phyloP scores from a whole-genome alignment of 2,888 invertebrate genomes.

The Ethmia dodecea region DNA sequence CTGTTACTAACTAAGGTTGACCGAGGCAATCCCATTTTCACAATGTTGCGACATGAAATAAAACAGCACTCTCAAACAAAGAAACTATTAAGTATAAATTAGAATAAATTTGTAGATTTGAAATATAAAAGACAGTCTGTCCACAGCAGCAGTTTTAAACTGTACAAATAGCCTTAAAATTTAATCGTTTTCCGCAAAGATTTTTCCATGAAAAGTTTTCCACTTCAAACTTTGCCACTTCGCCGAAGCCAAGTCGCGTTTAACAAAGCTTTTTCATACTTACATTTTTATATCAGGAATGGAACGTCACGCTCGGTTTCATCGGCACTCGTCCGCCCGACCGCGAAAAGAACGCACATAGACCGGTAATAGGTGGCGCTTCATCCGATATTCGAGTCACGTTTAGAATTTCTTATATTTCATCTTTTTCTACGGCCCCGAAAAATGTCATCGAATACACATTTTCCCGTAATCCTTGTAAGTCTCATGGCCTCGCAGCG shows the following conservation, averaged over 20 bases:
- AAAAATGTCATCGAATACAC: conserved; percentile 78
- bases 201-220: conserved; percentile 74
- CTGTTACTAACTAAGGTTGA: too few species aligned
- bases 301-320: conserved; percentile 73
- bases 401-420: conserved; percentile 76
- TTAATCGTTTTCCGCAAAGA: conserved; percentile 71
- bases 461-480: conserved; percentile 76
- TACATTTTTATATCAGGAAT: conserved; percentile 74
- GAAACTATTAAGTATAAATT: not conserved
- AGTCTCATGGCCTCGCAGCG: conserved; percentile 64
- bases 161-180: conserved; percentile 71
- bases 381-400: conserved; percentile 67
- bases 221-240: conserved; percentile 76
- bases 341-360: conserved; percentile 68
- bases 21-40: too few species aligned
- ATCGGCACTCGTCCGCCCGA: conserved; percentile 63
- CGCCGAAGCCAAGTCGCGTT: conserved; percentile 70
- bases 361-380: conserved; percentile 72
- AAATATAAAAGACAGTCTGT: conserved; percentile 40
- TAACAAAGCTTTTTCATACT: conserved; percentile 76
- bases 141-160: conserved; percentile 46
- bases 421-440: conserved; percentile 73
- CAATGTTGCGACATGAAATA: too few species aligned
- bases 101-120: conserved; percentile 11
- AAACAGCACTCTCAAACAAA: too few species aligned